Base-by-base conservation (phyloP, 2,797 vertebrate genomes). In the Myripristis jacobus region DNA sequence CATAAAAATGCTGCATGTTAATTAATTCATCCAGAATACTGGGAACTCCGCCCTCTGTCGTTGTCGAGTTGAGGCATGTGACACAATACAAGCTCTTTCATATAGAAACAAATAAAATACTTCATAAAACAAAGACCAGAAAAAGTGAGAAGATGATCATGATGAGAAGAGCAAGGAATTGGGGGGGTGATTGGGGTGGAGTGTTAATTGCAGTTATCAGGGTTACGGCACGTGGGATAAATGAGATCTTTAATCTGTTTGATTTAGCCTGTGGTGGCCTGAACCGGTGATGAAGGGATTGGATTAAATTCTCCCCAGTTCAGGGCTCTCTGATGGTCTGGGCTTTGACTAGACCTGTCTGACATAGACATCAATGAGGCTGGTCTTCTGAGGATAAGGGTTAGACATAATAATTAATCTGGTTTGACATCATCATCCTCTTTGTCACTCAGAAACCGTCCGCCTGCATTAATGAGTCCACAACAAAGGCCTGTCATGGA, bases 361-460 rank as follows among this genome's bases (percentile, higher is more conserved):
- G 79, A 84, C 87, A 86, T 68, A 62, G 66, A 80, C 87, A 84
- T 89, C 87, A 84, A 81, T 83, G 85, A 83, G 83, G 78, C 80
- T 34, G 58, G 54, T 67, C 77, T 73, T 84, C 78, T 43, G 75
- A 77, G 77, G 73, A 16, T 82, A 73, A 68, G 76, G 75, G 68
- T 73, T 65, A 73, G 81, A 76, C 83, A 84, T 72, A 79, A 87
- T 89, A 88, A 92, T 90, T 88, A 80, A 88, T 91, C 85, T 77
- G 79, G 72, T 82, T 82, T 84, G 88, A 88, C 85, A 89, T 86
- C 82, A 70, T 88, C 84, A 89, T 84, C 77, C 64, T 84, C 75
- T n/a, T 55, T 57, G 87, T 89, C 87, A 89, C 90, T 84, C 89
- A 90, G 88, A 89, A 91, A 91, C 86, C 58, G 43, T 73, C 77